Evolutionary conservation across 2,797 vertebrate genomes (phyloP), one percentile per base, ranked within the genome.

Genomic region (Podarcis siculus): DNA sequence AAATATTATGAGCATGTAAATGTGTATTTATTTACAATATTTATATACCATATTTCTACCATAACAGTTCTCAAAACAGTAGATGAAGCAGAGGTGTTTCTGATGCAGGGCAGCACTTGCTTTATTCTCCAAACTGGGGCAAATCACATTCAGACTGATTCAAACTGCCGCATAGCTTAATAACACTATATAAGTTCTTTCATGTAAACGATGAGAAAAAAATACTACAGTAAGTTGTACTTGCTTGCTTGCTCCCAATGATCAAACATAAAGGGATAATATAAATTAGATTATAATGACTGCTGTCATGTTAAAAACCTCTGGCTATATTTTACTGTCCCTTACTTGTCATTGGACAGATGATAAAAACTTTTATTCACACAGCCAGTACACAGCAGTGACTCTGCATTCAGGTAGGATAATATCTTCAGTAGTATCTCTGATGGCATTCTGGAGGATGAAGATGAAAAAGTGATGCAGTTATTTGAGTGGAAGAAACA

Each of bases 341-440:
- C 81, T 97, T 97, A 99, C 99, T 98, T 98, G 95, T 98, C 97
- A 89, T 89, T 98, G 92, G 97, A 96, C 79, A 99, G 95, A 21
- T 96, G 94, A 93, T 96, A 95, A 93, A 99, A 97, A 87, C 45
- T 93, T 73, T 96, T 98, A 94, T 94, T 99, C 91, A 98, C 96
- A 69, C 98, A 97, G 79, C 97, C 97, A 17, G 97, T 37, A 90
- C 93, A 96, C 91, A 97, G 95, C 10, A 99, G 96, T 86, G 98
- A 95, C 1, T 90, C 93, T 3, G 96, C 96, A 95, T 99, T 98
- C 95, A 99, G 95, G 94, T 97, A 97, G 30, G 97, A 98, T 80
- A 99, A 94, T 89, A 99, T 98, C 96, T 97, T 98, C 83, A 97
- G 83, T 66, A 98, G 91, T 39, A 98, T 91, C 95, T 99, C 98